Percentiles rank a stretch among this genome's conserved stretches.
phyloP scores from a whole-genome alignment of 2,113 vertebrate species.

The Procavia capensis region DNA sequence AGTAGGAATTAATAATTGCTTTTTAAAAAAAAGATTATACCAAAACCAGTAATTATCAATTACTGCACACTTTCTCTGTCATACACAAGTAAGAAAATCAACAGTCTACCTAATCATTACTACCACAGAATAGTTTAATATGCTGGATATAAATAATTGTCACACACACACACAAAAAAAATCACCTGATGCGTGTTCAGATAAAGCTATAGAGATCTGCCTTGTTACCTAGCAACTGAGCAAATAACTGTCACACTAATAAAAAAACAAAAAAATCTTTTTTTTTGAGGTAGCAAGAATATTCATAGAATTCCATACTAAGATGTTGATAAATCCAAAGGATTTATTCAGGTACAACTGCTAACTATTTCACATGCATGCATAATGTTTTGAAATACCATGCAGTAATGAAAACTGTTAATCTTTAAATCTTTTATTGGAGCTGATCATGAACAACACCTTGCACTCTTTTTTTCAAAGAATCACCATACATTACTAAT shows the following conservation, averaged over 20 bases:
- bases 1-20: slow-evolving; percentile 66
- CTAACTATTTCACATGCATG: slow-evolving; percentile 58
- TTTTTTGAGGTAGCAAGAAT: slow-evolving; percentile 79
- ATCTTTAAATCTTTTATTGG: slow-evolving; percentile 61
- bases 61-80: slow-evolving; percentile 36
- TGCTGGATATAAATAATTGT: slow-evolving; percentile 85
- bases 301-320: slow-evolving; percentile 79
- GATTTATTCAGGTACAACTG: slow-evolving; percentile 63
- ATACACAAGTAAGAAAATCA: slow-evolving; percentile 63
- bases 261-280: slow-evolving; percentile 66
- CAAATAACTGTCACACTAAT: slow-evolving; percentile 85
- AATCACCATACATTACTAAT: slow-evolving; percentile 55
- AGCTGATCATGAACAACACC: neutral
- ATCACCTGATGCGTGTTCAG: slow-evolving; percentile 83
- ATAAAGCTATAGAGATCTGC: slow-evolving; percentile 87
- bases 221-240: slow-evolving; percentile 93
- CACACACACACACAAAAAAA: no score
- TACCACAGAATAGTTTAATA: slow-evolving; percentile 78
- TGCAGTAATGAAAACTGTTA: slow-evolving; percentile 62
- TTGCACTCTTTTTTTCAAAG: neutral
- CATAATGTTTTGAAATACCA: slow-evolving; percentile 68
- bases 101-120: slow-evolving; percentile 79
- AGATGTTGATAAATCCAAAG: slow-evolving; percentile 75
- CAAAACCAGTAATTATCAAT: slow-evolving; percentile 71
- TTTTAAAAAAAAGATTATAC: slow-evolving; percentile 45